These are phyloP conservation scores for Anas bernieri DNA, from an alignment of 2,797 vertebrate genomes.

Conservation along the genomic window DNA sequence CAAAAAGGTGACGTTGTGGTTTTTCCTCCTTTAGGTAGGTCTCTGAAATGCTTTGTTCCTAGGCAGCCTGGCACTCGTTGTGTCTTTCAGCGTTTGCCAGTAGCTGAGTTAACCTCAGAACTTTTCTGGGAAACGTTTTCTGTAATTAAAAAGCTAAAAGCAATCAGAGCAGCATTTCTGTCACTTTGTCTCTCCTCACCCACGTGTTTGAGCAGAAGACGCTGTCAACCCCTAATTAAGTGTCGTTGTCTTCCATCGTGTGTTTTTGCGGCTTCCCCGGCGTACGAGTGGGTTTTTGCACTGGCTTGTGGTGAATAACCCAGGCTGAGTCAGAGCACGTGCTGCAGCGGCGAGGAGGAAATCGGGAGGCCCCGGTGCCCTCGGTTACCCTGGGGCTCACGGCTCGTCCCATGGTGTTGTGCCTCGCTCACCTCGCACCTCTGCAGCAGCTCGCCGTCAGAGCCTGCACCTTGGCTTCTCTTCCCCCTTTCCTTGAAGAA, in stretches of 20 bases:
- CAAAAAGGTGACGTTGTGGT: not conserved
- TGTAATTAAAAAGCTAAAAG: conserved; percentile 25
- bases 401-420: rapidly evolving
- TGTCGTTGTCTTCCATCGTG: not conserved
- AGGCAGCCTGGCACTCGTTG: not conserved
- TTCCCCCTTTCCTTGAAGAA: not conserved
- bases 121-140: not conserved
- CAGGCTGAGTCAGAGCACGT: not conserved
- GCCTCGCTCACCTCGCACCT: not conserved
- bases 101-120: conserved; percentile 11
- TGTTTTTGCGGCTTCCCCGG: conserved; percentile 34
- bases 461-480: not conserved
- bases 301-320: conserved; percentile 23
- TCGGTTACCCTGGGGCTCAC: rapidly evolving
- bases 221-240: conserved; percentile 32
- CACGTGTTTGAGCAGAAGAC: conserved; percentile 4
- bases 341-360: not conserved
- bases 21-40: not conserved
- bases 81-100: not conserved
- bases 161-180: not conserved
- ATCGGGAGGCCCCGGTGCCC: not conserved
- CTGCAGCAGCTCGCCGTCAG: rapidly evolving
- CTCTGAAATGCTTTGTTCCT: not conserved
- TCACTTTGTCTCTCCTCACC: not conserved
- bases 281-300: conserved; percentile 27